Evolutionary conservation across 1,140 invertebrate genomes (phyloP).

Genomic region (Atta texana): DNA sequence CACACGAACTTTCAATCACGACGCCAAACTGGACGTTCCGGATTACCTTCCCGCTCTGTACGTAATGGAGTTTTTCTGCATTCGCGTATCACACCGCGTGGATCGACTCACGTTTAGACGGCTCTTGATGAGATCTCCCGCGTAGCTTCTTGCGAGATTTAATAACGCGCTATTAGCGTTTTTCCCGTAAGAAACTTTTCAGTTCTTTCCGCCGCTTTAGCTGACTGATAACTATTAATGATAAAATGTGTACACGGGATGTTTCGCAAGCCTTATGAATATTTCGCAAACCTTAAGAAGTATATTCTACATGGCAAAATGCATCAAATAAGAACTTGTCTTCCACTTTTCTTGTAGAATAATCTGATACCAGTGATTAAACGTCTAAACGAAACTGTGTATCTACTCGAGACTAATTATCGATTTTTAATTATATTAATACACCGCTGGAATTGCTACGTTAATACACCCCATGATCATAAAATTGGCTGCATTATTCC

Average conservation of each 20-base stretch:
- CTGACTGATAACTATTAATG: slow-evolving; percentile 36
- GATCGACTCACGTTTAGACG: slow-evolving; percentile 25
- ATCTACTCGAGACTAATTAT: background rate
- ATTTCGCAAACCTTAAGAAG: slow-evolving; percentile 12
- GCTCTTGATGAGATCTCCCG: slow-evolving; percentile 54
- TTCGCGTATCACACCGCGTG: slow-evolving; percentile 29
- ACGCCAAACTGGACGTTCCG: slow-evolving; percentile 44
- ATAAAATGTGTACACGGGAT: background rate
- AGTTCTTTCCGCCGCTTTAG: background rate
- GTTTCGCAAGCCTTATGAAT: slow-evolving; percentile 10
- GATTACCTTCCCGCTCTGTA: slow-evolving; percentile 20
- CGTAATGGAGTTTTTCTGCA: slow-evolving; percentile 45
- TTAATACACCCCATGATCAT: background rate
- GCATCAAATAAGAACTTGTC: background rate
- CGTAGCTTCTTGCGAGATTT: slow-evolving; percentile 45
- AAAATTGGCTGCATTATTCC: background rate
- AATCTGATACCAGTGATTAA: background rate
- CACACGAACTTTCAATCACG: slow-evolving; percentile 47
- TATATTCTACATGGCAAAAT: background rate
- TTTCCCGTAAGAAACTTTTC: background rate
- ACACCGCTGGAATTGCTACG: background rate
- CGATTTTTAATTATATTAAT: slow-evolving; percentile 35
- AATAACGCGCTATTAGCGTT: slow-evolving; percentile 49
- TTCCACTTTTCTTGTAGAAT: background rate
- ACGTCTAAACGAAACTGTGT: background rate